A percentile compares a stretch with the other conserved stretches of the same genome.
These are phyloP conservation scores for Recurvirostra avosetta DNA, from an alignment of 2,113 vertebrate genomes.

Conservation along the genomic window DNA sequence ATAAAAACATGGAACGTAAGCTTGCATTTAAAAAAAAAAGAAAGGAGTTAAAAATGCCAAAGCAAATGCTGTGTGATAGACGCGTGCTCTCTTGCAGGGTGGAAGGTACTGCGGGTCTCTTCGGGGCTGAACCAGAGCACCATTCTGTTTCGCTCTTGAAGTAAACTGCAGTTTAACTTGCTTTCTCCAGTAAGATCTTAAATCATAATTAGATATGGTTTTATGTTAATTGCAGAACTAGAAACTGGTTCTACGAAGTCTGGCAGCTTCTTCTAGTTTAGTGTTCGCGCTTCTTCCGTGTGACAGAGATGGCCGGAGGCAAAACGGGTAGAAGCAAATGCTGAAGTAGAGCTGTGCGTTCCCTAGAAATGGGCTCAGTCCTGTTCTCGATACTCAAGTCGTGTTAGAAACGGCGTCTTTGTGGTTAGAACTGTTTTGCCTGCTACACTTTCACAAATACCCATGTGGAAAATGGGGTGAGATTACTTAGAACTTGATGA, in stretches of 20 bases:
- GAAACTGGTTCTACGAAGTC: background rate
- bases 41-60: background rate
- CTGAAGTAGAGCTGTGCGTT: background rate
- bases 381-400: background rate
- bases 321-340: background rate
- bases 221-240: background rate
- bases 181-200: background rate
- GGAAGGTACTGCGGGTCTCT: too few species aligned
- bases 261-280: background rate
- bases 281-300: background rate
- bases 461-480: background rate
- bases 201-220: background rate
- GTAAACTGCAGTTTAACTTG: background rate
- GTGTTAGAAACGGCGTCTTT: background rate
- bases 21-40: background rate
- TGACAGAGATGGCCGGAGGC: background rate
- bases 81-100: background rate
- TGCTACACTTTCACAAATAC: background rate
- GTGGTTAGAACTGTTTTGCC: background rate
- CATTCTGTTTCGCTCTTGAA: rapidly evolving
- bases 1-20: background rate
- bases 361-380: background rate
- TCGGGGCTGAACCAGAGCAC: background rate
- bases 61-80: background rate
- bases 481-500: background rate